Evolutionary conservation across 2,797 vertebrate species (phyloP).

Genomic region (Meda fulgida): DNA sequence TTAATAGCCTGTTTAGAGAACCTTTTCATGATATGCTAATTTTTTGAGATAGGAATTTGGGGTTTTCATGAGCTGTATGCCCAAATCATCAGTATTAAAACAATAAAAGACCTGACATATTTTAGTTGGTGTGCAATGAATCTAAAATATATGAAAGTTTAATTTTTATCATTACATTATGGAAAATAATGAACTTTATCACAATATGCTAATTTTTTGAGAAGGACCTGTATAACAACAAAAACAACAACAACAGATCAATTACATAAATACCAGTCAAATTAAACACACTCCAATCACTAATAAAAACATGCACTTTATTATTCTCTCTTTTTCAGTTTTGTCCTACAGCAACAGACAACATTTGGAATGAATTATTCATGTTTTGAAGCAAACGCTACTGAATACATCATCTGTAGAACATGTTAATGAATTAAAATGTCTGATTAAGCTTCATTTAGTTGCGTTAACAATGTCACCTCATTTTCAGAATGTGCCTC

Average conservation of each 20-base stretch:
- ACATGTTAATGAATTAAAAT: slow-evolving; percentile 34
- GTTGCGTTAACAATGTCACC: slow-evolving; percentile 7
- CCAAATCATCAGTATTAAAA: no score
- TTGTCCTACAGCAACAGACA: slow-evolving; percentile 12
- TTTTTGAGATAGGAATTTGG: no score
- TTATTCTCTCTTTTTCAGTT: slow-evolving; percentile 14
- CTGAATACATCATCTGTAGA: slow-evolving; percentile 5
- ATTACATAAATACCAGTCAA: background rate
- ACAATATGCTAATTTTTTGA: no score
- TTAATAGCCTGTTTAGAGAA: no score
- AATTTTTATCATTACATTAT: no score
- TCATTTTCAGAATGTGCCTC: slow-evolving; percentile 2
- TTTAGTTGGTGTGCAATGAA: no score
- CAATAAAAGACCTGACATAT: no score
- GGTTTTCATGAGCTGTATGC: no score
- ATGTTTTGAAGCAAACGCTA: slow-evolving; percentile 19
- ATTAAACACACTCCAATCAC: slow-evolving; percentile 6
- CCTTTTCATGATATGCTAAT: no score
- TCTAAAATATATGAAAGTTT: no score
- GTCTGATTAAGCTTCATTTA: slow-evolving; percentile 31
- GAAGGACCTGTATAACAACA: no score
- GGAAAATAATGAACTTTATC: no score
- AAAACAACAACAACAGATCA: background rate
- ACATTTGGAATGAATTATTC: slow-evolving; percentile 16
- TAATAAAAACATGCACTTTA: slow-evolving; percentile 28